These are phyloP conservation scores for Drosophila nannoptera DNA, from an alignment of 1,140 invertebrate genomes.

Conservation along the genomic window DNA sequence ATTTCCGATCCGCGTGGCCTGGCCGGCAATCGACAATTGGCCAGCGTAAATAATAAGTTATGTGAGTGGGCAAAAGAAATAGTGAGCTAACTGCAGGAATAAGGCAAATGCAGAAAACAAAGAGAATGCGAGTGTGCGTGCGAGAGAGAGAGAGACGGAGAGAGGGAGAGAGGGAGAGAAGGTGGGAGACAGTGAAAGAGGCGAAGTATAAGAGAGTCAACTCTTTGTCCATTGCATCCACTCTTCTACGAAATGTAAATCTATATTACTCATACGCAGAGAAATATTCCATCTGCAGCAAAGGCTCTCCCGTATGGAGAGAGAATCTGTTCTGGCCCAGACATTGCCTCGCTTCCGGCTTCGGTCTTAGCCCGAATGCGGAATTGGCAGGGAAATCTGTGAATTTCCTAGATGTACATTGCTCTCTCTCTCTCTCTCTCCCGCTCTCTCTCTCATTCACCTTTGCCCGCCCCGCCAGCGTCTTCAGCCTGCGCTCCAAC, in stretches of 20 bases:
- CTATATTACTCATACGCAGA: constrained; percentile 18
- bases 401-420: no score
- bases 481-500: not conserved
- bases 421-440: no score
- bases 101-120: not conserved
- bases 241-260: constrained; percentile 3
- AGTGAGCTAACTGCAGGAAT: not conserved
- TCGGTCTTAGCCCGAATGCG: no score
- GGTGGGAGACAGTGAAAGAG: not conserved
- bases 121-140: not conserved
- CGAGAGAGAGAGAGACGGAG: not conserved
- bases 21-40: constrained; percentile 15
- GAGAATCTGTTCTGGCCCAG: no score
- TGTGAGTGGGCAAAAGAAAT: constrained; percentile 4
- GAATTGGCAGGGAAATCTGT: no score
- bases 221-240: not conserved
- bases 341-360: no score
- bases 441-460: not conserved
- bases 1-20: constrained; percentile 55
- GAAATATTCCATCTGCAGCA: not conserved
- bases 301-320: no score
- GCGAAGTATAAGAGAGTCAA: constrained; percentile 17
- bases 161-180: not conserved
- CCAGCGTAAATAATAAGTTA: constrained; percentile 8
- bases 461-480: not conserved